A percentile compares a stretch with the other conserved stretches of the same genome.
Evolutionary conservation across 2,888 invertebrate genomes (phyloP).

Genomic region (Spilosoma lubricipeda): DNA sequence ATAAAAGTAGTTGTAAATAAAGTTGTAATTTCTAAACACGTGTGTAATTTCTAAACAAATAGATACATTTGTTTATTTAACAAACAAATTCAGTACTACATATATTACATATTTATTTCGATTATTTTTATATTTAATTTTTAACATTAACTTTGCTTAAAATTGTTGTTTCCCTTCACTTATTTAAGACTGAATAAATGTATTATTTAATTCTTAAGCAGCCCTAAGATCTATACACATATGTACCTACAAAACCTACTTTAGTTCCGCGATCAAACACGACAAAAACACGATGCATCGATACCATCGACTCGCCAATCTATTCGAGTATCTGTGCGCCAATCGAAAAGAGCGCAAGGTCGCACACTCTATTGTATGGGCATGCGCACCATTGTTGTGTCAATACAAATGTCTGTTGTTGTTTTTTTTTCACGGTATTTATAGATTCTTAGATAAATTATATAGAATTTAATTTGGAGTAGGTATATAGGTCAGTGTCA

Average conservation of each 20-base stretch:
- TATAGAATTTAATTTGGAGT: constrained; percentile 38
- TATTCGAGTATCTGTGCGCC: constrained; percentile 33
- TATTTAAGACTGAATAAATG: too few relatives aligned
- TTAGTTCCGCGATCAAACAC: constrained; percentile 33
- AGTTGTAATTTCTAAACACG: too few relatives aligned
- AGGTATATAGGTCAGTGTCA: constrained; percentile 44
- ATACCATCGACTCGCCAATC: constrained; percentile 41
- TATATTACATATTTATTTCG: too few relatives aligned
- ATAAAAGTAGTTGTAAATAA: too few relatives aligned
- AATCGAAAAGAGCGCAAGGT: constrained; percentile 73
- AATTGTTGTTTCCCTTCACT: not conserved
- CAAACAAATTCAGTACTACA: too few relatives aligned
- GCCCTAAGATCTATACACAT: constrained; percentile 29
- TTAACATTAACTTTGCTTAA: too few relatives aligned
- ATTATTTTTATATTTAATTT: too few relatives aligned
- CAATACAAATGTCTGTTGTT: constrained; percentile 55
- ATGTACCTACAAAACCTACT: not conserved
- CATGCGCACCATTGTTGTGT: constrained; percentile 62
- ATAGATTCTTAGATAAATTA: constrained; percentile 47
- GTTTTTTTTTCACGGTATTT: constrained; percentile 47
- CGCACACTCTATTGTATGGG: constrained; percentile 56
- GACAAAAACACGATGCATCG: constrained; percentile 41
- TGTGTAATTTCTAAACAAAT: too few relatives aligned
- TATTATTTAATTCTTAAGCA: constrained; percentile 4
- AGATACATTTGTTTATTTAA: too few relatives aligned